These are phyloP conservation scores for Drosophila mayri DNA, from an alignment of 1,140 invertebrate genomes.

Conservation along the genomic window DNA sequence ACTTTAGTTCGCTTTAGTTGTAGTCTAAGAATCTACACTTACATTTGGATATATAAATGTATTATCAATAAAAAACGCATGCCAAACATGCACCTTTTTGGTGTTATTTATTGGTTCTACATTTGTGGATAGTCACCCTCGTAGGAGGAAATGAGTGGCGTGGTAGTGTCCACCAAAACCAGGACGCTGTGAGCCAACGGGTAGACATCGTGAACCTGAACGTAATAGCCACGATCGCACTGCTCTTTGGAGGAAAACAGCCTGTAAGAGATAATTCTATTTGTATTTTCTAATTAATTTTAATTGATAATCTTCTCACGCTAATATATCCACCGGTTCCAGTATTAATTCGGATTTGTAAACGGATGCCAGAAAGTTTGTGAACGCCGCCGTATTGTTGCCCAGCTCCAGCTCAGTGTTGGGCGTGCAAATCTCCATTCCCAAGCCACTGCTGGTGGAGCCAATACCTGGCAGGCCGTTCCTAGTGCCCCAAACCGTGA, in stretches of 20 bases:
- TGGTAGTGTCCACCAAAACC: slow-evolving; percentile 88
- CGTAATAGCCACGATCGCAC: slow-evolving; percentile 86
- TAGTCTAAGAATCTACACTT: slow-evolving; percentile 62
- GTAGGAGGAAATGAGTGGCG: slow-evolving; percentile 85
- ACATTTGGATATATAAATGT: slow-evolving; percentile 63
- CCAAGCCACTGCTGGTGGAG: slow-evolving; percentile 56
- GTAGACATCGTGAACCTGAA: slow-evolving; percentile 87
- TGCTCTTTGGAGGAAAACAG: slow-evolving; percentile 87
- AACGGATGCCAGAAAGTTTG: slow-evolving; percentile 83
- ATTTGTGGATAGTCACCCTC: slow-evolving; percentile 48
- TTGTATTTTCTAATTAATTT: slow-evolving; percentile 22
- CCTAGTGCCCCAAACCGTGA: slow-evolving; percentile 90
- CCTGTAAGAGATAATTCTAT: slow-evolving; percentile 59
- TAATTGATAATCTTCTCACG: slow-evolving; percentile 64
- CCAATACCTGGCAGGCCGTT: slow-evolving; percentile 84
- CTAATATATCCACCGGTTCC: slow-evolving; percentile 86
- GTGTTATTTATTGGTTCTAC: slow-evolving; percentile 1
- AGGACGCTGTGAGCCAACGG: slow-evolving; percentile 87
- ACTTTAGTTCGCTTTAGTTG: slow-evolving; percentile 65
- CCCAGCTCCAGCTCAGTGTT: slow-evolving; percentile 66
- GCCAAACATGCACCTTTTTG: not conserved
- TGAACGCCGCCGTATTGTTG: slow-evolving; percentile 83
- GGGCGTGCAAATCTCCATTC: slow-evolving; percentile 63
- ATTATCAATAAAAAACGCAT: slow-evolving; percentile 33
- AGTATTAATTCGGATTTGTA: slow-evolving; percentile 85